A percentile compares a stretch with the other conserved stretches of the same genome.
phyloP scores from a whole-genome alignment of 2,888 invertebrate species.

The Maniola hyperantus region DNA sequence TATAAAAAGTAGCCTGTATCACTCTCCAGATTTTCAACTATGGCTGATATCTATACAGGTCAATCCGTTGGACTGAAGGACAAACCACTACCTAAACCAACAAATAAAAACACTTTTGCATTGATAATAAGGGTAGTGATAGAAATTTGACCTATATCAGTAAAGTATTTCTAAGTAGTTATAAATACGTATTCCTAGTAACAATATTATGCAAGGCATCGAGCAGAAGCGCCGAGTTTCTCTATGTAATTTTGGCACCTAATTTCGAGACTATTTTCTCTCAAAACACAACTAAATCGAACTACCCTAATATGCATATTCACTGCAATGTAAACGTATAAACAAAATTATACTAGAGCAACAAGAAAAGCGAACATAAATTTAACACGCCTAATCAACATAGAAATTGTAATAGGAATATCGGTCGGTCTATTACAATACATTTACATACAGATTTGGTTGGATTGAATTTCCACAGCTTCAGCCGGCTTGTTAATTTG shows the following conservation, averaged over 20 bases:
- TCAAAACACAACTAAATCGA: slow-evolving; percentile 25
- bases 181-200: no score
- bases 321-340: slow-evolving; percentile 45
- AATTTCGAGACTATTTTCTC: slow-evolving; percentile 15
- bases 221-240: neutral
- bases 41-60: no score
- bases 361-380: slow-evolving; percentile 60
- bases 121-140: no score
- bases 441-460: slow-evolving; percentile 79
- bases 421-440: slow-evolving; percentile 74
- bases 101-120: no score
- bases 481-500: slow-evolving; percentile 74
- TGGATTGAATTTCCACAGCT: slow-evolving; percentile 71
- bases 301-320: slow-evolving; percentile 35
- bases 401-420: slow-evolving; percentile 74
- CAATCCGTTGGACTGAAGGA: no score
- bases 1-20: no score
- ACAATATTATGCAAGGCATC: no score
- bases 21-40: no score
- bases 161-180: no score
- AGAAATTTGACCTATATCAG: no score
- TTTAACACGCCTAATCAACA: slow-evolving; percentile 69
- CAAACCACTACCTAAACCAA: no score
- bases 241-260: neutral
- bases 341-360: slow-evolving; percentile 71